phyloP scores from a whole-genome alignment of 2,888 invertebrate genomes.

The Spicauda simplicius region DNA sequence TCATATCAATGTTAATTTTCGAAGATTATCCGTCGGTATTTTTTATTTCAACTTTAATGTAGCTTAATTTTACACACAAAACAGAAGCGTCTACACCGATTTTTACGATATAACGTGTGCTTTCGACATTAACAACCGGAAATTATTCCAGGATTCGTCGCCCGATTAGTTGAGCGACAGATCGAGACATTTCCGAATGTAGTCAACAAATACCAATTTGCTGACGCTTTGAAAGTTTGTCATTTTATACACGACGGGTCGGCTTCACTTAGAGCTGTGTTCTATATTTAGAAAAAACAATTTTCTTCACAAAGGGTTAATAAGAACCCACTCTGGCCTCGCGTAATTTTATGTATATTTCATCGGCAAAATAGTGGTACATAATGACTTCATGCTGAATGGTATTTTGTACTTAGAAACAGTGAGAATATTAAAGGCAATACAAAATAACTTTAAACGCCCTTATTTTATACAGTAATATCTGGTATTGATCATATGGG shows the following conservation, averaged over 20 bases:
- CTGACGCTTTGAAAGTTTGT: constrained; percentile 64
- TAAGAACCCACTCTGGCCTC: background rate
- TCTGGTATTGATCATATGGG: too few species aligned
- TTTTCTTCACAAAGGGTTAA: background rate
- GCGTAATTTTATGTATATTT: background rate
- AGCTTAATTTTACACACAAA: background rate
- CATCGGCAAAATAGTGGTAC: too few species aligned
- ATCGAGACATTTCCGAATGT: constrained; percentile 45
- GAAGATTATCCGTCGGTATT: too few species aligned
- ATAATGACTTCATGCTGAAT: too few species aligned
- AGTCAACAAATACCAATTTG: constrained; percentile 67
- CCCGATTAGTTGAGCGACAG: constrained; percentile 29
- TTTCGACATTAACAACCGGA: background rate
- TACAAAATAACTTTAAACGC: too few species aligned
- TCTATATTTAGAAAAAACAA: background rate
- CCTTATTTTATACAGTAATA: too few species aligned
- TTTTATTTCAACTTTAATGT: too few species aligned
- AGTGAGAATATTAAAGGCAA: too few species aligned
- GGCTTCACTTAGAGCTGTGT: background rate
- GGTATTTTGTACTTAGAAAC: too few species aligned
- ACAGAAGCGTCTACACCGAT: background rate
- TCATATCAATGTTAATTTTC: too few species aligned
- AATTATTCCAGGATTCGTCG: background rate
- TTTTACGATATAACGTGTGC: background rate
- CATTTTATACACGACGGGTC: constrained; percentile 54